Evolutionary conservation across 2,888 invertebrate genomes (phyloP).

Genomic region (Melitaea athalia): DNA sequence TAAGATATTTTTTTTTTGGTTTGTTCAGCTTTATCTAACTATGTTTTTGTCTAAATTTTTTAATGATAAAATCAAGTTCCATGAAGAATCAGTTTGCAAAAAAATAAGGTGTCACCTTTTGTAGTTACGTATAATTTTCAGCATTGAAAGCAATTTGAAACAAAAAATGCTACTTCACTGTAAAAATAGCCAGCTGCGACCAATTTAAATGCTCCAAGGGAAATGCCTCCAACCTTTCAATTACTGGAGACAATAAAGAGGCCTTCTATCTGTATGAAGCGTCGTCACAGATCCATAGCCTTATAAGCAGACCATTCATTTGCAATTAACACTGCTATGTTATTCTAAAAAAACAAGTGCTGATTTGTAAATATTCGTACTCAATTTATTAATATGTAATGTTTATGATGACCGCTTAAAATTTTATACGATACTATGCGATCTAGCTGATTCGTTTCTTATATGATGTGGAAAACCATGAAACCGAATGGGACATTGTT

Average conservation of each 20-base stretch:
- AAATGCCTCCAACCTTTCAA: conserved; percentile 73
- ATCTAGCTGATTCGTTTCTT: conserved; percentile 18
- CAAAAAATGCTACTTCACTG: conserved; percentile 53
- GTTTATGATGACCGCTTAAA: not conserved
- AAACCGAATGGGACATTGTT: conserved; percentile 16
- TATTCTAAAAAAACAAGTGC: not conserved
- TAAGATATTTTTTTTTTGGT: not conserved
- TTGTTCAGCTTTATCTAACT: not conserved
- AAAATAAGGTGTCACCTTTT: not conserved
- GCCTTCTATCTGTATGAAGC: conserved; percentile 61
- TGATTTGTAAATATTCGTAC: not conserved
- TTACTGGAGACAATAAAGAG: conserved; percentile 76
- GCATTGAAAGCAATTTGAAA: conserved; percentile 23
- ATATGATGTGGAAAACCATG: conserved; percentile 7
- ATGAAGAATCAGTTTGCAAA: conserved; percentile 6
- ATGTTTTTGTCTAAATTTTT: conserved; percentile 2
- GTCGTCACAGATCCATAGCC: conserved; percentile 45
- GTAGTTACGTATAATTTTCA: conserved; percentile 8
- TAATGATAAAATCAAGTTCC: not conserved
- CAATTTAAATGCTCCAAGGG: conserved; percentile 66
- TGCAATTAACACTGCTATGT: not conserved
- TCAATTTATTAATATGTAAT: not conserved
- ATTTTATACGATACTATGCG: not conserved
- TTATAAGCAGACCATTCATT: conserved; percentile 35
- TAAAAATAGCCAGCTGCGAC: conserved; percentile 61